Conservation (phyloP, 2,797 vertebrate species). For the Clarias fuscus region DNA sequence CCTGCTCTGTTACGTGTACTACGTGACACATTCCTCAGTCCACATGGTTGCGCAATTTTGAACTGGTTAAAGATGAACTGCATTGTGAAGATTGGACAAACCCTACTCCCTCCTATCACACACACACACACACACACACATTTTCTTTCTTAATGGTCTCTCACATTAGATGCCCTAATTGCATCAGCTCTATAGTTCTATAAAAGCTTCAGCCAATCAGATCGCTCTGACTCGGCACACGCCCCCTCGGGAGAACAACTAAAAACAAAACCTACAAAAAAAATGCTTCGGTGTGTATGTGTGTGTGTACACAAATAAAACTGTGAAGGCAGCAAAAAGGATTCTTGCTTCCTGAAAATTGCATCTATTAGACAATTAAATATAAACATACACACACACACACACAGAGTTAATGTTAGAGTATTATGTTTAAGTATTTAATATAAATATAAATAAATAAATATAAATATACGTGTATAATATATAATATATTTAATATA, state of each 20-base stretch:
- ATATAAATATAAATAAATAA: background rate
- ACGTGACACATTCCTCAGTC: slow-evolving; percentile 35
- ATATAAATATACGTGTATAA: too few species aligned
- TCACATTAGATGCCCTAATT: background rate
- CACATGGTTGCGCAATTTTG: slow-evolving; percentile 22
- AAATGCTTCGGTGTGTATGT: background rate
- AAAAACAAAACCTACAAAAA: background rate
- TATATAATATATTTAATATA: background rate
- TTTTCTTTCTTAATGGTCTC: background rate
- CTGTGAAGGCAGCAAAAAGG: background rate
- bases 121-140: slow-evolving; percentile 5
- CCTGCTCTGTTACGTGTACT: slow-evolving; percentile 18
- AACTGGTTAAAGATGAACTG: slow-evolving; percentile 10
- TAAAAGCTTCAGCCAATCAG: slow-evolving; percentile 39
- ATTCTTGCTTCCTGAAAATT: background rate
- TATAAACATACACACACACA: background rate
- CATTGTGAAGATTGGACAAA: background rate
- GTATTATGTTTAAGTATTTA: background rate
- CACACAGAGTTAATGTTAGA: background rate
- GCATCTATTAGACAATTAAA: background rate
- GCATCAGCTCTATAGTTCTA: background rate
- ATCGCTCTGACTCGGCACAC: slow-evolving; percentile 19
- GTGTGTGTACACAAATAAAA: background rate
- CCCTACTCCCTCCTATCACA: too few species aligned
- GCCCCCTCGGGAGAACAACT: slow-evolving; percentile 25